Base-by-base conservation (phyloP, 2,888 invertebrate species). In the Oxyteleia sp. region DNA sequence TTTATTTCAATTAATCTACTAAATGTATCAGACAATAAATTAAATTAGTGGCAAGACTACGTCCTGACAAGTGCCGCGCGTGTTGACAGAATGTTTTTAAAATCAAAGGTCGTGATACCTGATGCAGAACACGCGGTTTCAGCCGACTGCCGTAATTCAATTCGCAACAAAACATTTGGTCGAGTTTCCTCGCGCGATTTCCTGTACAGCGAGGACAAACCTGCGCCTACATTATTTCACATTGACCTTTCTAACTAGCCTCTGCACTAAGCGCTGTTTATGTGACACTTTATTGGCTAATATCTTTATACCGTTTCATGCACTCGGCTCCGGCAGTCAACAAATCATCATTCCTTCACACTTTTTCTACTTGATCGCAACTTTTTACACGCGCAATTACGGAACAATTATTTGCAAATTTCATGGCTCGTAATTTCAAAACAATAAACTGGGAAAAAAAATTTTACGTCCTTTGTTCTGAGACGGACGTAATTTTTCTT, bases 161-260 rank as follows among this genome's bases (percentile, higher is more conserved):
- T 72, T 61, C 45, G 55, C 32, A 29, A 66, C 38, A 49, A 71
- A 71, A 79, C 68, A 68, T 49, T 51, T 43, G 43, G 43, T 32
- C 32, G 38, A 63, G 49, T 74, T 63, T 38, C 61, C 47, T 76
- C 66, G 66, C 26, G 18, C 55, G 45, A 49, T 23, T 68, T 69
- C 61, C 78, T 69, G 61, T 43, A 29, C 13, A 45, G 20, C 79
- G 79, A 79, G 79, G 79, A 79, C 71, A 71, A 61, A 51, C 45
- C 55, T 8, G 49, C 47, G 32, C 72, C 51, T 41, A 53, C 57
- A 68, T 80, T 80, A 68, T 68, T 81, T 81, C 55, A 55, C 74
- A 74, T 53, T 81, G 74, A 81, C 81, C 81, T 81, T 81, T 61
- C 61, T 45, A 38, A 74, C 18, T 20, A 61, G 68, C 53, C 16